Evolutionary conservation across 1,140 invertebrate species (phyloP), one percentile per base, ranked within the genome.

Genomic region (Thrips palmi): DNA sequence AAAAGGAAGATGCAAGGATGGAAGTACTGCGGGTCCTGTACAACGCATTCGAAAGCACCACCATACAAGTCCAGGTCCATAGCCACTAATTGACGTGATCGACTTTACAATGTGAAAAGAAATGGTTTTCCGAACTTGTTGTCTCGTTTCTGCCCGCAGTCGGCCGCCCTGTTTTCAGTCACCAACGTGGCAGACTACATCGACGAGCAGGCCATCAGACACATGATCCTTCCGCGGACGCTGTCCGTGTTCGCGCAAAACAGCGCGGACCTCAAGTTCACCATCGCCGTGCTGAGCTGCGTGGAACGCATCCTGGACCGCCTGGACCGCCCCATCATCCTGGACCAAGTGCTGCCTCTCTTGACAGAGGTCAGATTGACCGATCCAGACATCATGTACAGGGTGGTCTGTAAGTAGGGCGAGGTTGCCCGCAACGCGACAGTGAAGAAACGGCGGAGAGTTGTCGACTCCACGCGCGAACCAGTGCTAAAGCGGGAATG

Each of bases 311-410:
- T 81, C 2, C 58, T 92, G 30, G 71, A 80, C 44, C 74, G 84
- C 37, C 62, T 97, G 38, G 87, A 94, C 44, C 78, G 84, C 46
- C 70, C 74, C 32, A 76, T 84, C 52, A 86, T 96, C 32, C 72
- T 91, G 43, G 89, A 94, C 47, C 81, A 91, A 45, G 83, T 97
- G 0, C 65, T 96, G 44, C 89, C 88, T 1, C 67, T 94, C 38
- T 63, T 97, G n/a, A 79, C 76, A 43, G 77, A 85, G 44, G 82
- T 89, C 37, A 71, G 77, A 30, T 67, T 91, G 19, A 76, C 79
- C 34, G 88, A 97, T 55, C 79, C 87, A 1, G 75, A 81, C 48
- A 72, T 83, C 33, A 68, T 77, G 29, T 60, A 74, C 43, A 70
- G 76, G 53, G 75, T 83, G 58, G 77, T 83, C 58, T 74, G 81